Evolutionary conservation across 2,888 invertebrate species (phyloP), one percentile per base, ranked within the genome.

Genomic region (Lasioglossum zephyrum): DNA sequence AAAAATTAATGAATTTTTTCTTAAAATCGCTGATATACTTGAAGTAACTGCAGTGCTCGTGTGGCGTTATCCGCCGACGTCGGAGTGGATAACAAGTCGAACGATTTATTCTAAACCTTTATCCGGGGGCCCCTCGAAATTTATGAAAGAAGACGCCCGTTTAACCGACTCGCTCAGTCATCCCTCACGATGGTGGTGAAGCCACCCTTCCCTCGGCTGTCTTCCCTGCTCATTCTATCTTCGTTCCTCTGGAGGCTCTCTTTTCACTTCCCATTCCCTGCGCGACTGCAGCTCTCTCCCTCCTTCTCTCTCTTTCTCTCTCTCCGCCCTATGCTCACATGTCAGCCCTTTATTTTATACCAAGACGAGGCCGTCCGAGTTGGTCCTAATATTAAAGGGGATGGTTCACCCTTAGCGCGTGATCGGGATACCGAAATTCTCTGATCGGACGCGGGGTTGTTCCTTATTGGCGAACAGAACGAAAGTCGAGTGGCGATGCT

Each of bases 111-210:
- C 93, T 92, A 94, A 94, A 94, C 93, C 93, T 93, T 94, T 94
- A 94, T 94, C 93, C 93, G 82, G 83, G 91, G 86, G 87, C 86
- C 92, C 91, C 93, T 92, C 90, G 92, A 94, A 95, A 95, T 95
- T 95, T 95, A 95, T 95, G 95, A 95, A 95, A 94, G 94, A 95
- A 95, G 94, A 93, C 93, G 93, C 93, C 93, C 94, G 94, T 94
- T 94, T 94, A 95, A 94, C 95, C 94, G 93, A 94, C 92, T 94
- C 92, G 94, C 93, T 95, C 94, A 94, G 94, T 94, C 95, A 94
- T 95, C 94, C 93, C 93, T 94, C 93, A 94, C 92, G 91, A 91
- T 91, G 90, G 92, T 92, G 93, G 92, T 92, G 93, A 93, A 92
- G 90, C 91, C 91, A 91, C 92, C 92, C 92, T 92, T 90, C 91